phyloP scores from a whole-genome alignment of 2,797 vertebrate genomes.

The Poecilia gillii region DNA sequence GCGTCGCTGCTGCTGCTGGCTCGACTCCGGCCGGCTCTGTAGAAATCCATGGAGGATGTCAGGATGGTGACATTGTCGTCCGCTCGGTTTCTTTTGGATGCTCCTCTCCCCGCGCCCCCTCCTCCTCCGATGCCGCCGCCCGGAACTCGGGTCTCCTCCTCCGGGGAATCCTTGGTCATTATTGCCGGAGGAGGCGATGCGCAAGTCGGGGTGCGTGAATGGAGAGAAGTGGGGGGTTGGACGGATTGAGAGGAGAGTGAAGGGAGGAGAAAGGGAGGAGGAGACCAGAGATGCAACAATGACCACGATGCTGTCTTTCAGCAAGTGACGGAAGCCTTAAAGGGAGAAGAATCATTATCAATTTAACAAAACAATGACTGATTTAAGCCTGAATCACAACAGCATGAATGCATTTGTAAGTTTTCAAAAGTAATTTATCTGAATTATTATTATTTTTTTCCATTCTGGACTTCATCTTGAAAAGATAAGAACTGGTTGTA shows the following conservation, averaged over 20 bases:
- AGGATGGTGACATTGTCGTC: constrained; percentile 80
- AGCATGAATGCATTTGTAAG: background rate
- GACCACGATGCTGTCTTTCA: constrained; percentile 37
- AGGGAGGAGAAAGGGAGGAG: constrained; percentile 44
- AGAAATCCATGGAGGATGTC: constrained; percentile 73
- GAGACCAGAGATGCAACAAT: constrained; percentile 59
- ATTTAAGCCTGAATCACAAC: background rate
- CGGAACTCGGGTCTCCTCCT: constrained; percentile 68
- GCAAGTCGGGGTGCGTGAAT: constrained; percentile 49
- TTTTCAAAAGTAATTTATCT: background rate
- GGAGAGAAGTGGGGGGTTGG: constrained; percentile 30
- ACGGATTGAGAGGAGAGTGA: constrained; percentile 32
- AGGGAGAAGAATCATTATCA: constrained; percentile 46
- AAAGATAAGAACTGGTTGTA: background rate
- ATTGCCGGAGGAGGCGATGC: constrained; percentile 70
- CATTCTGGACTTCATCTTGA: background rate
- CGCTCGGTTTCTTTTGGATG: constrained; percentile 51
- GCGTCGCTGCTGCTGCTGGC: constrained; percentile 61
- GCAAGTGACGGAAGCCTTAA: constrained; percentile 57
- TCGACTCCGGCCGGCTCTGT: constrained; percentile 60
- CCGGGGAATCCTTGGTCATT: constrained; percentile 80
- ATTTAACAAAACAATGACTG: background rate
- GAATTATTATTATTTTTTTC: background rate
- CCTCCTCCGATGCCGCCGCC: constrained; percentile 20
- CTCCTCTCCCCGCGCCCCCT: constrained; percentile 31